These are phyloP conservation scores for Mustela lutreola DNA, from an alignment of 2,113 vertebrate genomes.

Conservation along the genomic window DNA sequence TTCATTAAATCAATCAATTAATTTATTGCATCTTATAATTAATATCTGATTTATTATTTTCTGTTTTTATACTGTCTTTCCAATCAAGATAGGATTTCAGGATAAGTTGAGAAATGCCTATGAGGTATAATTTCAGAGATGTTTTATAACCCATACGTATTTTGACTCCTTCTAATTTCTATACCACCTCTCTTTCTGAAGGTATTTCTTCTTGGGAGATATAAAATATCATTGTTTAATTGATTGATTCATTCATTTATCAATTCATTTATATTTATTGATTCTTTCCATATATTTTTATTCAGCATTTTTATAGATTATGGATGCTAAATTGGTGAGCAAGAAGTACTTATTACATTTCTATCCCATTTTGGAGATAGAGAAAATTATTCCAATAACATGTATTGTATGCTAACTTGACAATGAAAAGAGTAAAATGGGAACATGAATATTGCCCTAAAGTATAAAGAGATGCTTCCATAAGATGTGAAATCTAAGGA, in stretches of 20 bases:
- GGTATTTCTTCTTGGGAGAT: background rate
- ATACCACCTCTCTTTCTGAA: background rate
- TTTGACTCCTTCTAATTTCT: background rate
- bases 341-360: background rate
- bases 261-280: background rate
- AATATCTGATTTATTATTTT: background rate
- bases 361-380: background rate
- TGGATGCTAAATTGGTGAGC: background rate
- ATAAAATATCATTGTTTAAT: background rate
- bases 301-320: background rate
- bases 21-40: constrained; percentile 30
- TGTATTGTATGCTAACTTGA: background rate
- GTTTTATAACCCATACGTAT: background rate
- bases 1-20: constrained; percentile 44
- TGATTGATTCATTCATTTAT: background rate
- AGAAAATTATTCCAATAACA: background rate
- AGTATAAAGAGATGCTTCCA: background rate
- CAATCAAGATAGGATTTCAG: background rate
- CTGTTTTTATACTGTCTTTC: background rate
- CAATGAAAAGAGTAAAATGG: background rate
- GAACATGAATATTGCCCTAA: background rate
- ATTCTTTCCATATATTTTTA: background rate
- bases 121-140: background rate
- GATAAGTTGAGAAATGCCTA: background rate
- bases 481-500: background rate